These are phyloP conservation scores for Oligia latruncula DNA, from an alignment of 2,888 invertebrate genomes.

Conservation along the genomic window DNA sequence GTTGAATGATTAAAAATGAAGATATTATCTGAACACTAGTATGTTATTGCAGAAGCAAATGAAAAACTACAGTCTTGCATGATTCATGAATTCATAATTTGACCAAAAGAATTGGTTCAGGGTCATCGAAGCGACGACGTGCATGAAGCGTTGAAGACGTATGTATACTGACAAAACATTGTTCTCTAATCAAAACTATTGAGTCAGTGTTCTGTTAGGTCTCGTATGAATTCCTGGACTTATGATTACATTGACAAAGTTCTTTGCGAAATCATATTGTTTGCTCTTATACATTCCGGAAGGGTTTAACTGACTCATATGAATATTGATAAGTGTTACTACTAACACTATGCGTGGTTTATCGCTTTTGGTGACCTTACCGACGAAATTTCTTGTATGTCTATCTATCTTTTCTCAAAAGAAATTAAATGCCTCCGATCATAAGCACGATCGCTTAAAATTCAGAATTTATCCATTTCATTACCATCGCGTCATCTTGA, in stretches of 20 bases:
- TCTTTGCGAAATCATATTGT: conserved; percentile 31
- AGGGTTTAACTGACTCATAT: conserved; percentile 27
- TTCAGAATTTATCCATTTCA: conserved; percentile 43
- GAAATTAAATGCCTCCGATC: conserved; percentile 24
- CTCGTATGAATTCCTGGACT: conserved; percentile 22
- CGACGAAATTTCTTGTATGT: background rate
- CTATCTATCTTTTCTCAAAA: conserved; percentile 11
- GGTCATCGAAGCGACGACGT: background rate
- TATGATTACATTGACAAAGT: conserved; percentile 41
- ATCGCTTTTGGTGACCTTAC: conserved; percentile 9
- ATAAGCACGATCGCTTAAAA: conserved; percentile 26
- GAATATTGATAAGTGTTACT: conserved; percentile 8
- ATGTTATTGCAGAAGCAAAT: background rate
- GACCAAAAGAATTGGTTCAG: conserved; percentile 16
- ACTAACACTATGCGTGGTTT: conserved; percentile 2
- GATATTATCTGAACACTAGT: background rate
- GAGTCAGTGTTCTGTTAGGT: conserved; percentile 40
- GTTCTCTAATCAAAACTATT: conserved; percentile 20
- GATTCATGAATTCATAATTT: conserved; percentile 4
- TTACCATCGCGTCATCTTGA: conserved; percentile 43
- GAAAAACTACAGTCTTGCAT: background rate
- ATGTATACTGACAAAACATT: conserved; percentile 23
- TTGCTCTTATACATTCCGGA: conserved; percentile 42
- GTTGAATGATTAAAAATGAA: background rate
- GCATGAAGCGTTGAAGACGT: background rate